phyloP scores from a whole-genome alignment of 2,888 invertebrate genomes.

The Maniola hyperantus region DNA sequence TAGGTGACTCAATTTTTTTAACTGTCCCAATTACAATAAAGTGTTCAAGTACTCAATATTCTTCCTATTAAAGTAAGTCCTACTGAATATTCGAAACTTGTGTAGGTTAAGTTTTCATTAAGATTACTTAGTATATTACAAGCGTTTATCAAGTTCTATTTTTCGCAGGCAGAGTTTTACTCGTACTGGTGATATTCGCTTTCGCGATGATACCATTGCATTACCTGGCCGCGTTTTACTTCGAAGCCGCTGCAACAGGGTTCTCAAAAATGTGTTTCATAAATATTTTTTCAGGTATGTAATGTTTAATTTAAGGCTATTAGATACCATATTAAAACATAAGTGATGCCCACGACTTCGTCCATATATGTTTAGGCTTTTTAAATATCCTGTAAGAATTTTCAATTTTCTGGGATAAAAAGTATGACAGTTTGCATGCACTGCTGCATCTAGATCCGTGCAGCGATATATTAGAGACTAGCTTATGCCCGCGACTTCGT shows the following conservation, averaged over 20 bases:
- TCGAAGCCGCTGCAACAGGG: conserved; percentile 88
- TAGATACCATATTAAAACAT: too few relatives aligned
- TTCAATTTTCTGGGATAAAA: too few relatives aligned
- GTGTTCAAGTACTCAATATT: not conserved
- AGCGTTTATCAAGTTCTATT: conserved; percentile 4
- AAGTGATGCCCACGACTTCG: too few relatives aligned
- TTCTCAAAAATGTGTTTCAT: conserved; percentile 89
- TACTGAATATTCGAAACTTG: too few relatives aligned
- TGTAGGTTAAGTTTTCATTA: not conserved
- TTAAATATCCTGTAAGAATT: too few relatives aligned
- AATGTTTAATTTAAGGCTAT: not conserved
- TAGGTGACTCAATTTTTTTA: conserved; percentile 64
- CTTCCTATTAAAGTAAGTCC: too few relatives aligned
- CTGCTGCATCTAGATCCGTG: too few relatives aligned
- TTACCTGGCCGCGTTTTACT: conserved; percentile 87
- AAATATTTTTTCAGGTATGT: conserved; percentile 84
- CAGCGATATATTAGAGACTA: too few relatives aligned
- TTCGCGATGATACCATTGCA: conserved; percentile 88
- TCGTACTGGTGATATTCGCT: conserved; percentile 86
- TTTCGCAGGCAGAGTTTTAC: conserved; percentile 81
- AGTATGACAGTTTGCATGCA: too few relatives aligned
- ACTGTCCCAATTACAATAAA: not conserved
- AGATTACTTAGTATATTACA: not conserved
- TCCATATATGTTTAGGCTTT: too few relatives aligned
- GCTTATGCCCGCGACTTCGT: too few relatives aligned